These are phyloP conservation scores for Natrix natrix DNA, from an alignment of 2,797 vertebrate genomes.

Conservation along the genomic window DNA sequence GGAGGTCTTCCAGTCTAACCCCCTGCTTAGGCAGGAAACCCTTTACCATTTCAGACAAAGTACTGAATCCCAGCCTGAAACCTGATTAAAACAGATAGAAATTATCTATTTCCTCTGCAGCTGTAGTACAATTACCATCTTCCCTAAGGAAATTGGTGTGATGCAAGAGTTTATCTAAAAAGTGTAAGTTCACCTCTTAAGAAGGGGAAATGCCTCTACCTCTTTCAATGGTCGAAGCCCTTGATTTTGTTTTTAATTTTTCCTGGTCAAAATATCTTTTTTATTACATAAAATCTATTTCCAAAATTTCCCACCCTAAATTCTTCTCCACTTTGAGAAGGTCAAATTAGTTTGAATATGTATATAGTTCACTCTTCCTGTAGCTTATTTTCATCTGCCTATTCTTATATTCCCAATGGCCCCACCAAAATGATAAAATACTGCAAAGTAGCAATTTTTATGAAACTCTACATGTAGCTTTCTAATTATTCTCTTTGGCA, in stretches of 20 bases:
- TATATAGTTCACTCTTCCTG: background rate
- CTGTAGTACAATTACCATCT: background rate
- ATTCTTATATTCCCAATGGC: background rate
- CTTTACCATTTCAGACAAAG: background rate
- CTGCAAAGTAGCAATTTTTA: background rate
- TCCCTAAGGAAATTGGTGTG: background rate
- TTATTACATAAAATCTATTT: conserved; percentile 32
- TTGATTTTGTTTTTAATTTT: background rate
- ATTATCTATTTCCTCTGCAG: background rate
- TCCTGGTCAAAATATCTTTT: background rate
- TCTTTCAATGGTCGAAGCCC: background rate
- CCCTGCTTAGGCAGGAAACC: background rate
- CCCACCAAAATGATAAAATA: background rate
- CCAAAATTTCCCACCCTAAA: background rate
- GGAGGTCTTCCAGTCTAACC: background rate
- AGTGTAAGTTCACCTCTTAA: background rate
- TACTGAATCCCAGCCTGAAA: background rate
- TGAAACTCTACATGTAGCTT: background rate
- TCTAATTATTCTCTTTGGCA: background rate
- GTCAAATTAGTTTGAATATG: background rate
- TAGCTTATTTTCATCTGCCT: background rate
- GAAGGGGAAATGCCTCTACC: background rate
- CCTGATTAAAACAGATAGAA: background rate
- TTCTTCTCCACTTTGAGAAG: background rate
- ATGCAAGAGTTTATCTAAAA: background rate